These are phyloP conservation scores for Trissoscelio sp. DNA, from an alignment of 2,888 invertebrate species.

Conservation along the genomic window DNA sequence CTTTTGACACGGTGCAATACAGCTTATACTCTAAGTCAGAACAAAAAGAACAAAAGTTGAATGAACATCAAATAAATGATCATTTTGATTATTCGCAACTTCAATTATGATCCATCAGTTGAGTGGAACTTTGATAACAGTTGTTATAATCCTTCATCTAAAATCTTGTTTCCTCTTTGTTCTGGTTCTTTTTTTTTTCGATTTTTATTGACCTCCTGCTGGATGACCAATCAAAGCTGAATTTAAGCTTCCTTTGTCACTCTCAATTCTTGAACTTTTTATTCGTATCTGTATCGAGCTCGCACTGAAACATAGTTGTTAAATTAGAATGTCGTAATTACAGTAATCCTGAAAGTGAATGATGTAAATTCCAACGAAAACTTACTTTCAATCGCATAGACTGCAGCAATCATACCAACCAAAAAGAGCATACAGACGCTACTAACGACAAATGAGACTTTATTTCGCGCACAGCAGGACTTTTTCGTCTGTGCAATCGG, in stretches of 20 bases:
- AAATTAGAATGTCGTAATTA: conserved; percentile 7
- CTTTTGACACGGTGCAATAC: conserved; percentile 78
- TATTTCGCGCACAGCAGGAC: conserved; percentile 90
- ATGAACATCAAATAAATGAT: conserved; percentile 8
- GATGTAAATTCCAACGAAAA: conserved; percentile 74
- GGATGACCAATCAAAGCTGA: conserved; percentile 28
- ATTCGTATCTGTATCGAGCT: conserved; percentile 82
- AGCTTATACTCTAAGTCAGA: conserved; percentile 72
- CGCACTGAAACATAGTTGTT: conserved; percentile 84
- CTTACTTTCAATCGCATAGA: conserved; percentile 94
- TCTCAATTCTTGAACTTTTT: conserved; percentile 39
- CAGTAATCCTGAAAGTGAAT: too few species aligned
- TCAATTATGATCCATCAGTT: conserved; percentile 2
- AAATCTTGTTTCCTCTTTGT: conserved; percentile 35
- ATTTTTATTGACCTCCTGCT: conserved; percentile 16
- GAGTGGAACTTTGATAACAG: background rate
- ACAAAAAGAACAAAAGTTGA: conserved; percentile 54
- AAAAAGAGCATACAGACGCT: conserved; percentile 93
- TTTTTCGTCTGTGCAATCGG: conserved; percentile 86
- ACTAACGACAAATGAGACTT: conserved; percentile 91
- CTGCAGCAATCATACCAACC: conserved; percentile 91
- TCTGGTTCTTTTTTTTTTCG: conserved; percentile 29
- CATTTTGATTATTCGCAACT: conserved; percentile 46
- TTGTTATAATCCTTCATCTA: conserved; percentile 2
- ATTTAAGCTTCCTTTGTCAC: conserved; percentile 43